Evolutionary conservation across 2,113 vertebrate species (phyloP).

Genomic region (Platichthys flesus): DNA sequence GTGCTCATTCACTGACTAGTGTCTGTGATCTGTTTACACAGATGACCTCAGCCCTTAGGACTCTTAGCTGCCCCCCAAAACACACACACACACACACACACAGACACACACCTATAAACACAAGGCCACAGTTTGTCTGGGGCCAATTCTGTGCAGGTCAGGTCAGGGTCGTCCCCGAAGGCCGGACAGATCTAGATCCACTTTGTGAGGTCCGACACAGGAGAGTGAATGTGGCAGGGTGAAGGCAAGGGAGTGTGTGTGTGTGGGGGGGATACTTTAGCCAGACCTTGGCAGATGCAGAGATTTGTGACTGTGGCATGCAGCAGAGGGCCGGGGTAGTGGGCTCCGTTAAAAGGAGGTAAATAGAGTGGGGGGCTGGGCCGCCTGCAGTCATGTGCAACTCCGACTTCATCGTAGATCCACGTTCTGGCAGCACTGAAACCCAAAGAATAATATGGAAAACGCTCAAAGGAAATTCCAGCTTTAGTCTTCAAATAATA

Average conservation of each 20-base stretch:
- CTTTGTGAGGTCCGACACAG: too few relatives aligned
- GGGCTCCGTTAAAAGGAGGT: constrained; percentile 24
- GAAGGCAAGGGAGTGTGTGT: constrained; percentile 27
- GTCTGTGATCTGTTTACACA: constrained; percentile 64
- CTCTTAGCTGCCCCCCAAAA: constrained; percentile 28
- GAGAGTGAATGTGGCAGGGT: not conserved
- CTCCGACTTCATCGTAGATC: constrained; percentile 6
- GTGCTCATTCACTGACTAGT: constrained; percentile 24
- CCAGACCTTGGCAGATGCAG: constrained; percentile 47
- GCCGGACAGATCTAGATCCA: not conserved
- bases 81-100: constrained; percentile 26
- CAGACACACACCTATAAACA: too few relatives aligned
- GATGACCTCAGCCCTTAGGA: constrained; percentile 68
- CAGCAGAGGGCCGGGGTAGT: constrained; percentile 40
- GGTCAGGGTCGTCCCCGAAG: not conserved
- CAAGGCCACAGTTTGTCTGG: not conserved
- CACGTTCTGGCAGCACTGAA: not conserved
- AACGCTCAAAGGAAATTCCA: too few relatives aligned
- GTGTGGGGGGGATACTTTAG: constrained; percentile 3
- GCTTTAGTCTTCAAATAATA: not conserved
- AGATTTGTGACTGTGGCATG: constrained; percentile 65
- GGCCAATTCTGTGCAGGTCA: constrained; percentile 30
- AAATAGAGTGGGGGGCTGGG: constrained; percentile 57
- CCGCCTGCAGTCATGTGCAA: constrained; percentile 5
- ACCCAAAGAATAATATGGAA: not conserved